Conservation (phyloP, 2,113 vertebrate species). For the Megaleporinus macrocephalus region DNA sequence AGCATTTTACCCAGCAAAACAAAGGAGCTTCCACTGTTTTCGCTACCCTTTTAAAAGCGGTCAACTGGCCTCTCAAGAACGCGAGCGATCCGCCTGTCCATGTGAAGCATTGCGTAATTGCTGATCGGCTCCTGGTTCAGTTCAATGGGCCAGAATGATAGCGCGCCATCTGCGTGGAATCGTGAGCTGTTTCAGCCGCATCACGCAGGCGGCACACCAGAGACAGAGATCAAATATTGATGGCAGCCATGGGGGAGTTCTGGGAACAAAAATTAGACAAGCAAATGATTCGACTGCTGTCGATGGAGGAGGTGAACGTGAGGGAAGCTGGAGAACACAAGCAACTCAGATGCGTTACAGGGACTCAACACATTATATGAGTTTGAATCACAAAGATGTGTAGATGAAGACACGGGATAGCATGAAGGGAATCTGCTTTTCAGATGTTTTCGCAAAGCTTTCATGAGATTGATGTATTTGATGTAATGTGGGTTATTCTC, state of each 20-base stretch:
- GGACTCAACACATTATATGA: background rate
- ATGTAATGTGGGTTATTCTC: no score
- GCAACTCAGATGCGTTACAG: background rate
- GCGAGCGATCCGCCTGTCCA: background rate
- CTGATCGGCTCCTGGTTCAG: slow-evolving; percentile 27
- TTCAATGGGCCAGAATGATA: slow-evolving; percentile 47
- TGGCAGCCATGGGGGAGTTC: background rate
- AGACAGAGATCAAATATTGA: slow-evolving; percentile 11
- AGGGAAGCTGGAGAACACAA: background rate
- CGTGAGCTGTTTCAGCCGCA: slow-evolving; percentile 35
- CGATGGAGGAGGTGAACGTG: background rate
- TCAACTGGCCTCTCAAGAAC: background rate
- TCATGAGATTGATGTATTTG: background rate
- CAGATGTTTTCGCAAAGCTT: background rate
- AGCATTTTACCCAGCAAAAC: background rate
- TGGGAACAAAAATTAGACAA: background rate
- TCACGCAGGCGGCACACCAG: slow-evolving; percentile 30
- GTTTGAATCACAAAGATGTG: background rate
- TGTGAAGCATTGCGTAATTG: slow-evolving; percentile 23
- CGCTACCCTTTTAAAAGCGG: slow-evolving; percentile 14
- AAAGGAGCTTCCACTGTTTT: background rate
- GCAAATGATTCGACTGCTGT: slow-evolving; percentile 16
- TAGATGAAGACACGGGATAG: background rate
- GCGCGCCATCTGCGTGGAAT: slow-evolving; percentile 51
- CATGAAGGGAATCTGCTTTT: background rate